Evolutionary conservation across 2,113 vertebrate species (phyloP), one percentile per base, ranked within the genome.

Genomic region (Rhea pennata): DNA sequence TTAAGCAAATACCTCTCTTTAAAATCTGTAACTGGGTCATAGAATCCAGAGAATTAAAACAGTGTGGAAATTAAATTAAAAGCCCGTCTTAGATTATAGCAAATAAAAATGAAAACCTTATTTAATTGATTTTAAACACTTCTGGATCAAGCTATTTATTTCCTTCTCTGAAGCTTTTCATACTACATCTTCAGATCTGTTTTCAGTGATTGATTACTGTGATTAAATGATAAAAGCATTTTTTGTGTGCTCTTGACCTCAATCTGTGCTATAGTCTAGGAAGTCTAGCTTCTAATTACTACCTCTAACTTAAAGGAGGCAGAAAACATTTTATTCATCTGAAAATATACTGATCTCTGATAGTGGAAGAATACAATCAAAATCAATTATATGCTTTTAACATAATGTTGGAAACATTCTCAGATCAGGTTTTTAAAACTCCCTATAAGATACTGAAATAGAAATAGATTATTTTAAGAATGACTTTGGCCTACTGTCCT

Each of bases 151-250:
- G 87, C 88, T 95, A 87, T 95, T 95, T 97, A 69, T 96, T 97
- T 97, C 61, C 78, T 94, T 93, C 73, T 92, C 86, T 92, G 85
- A 96, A 93, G 85, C 76, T 70, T 96, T 97, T 94, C 96, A 91
- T 94, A 84, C 88, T 89, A 80, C 65, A 88, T 94, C 91, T 96
- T 84, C 82, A 72, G 71, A 97, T 94, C 88, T 97, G 93, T 97
- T 97, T 98, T 96, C 74, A 76, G 48, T 95, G 96, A 97, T 96
- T 96, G 92, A 97, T 97, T 94, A 93, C 92, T 93, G 42, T 93
- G 97, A 97, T 97, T 92, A 97, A 96, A 92, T 95, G 93, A 98
- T 97, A 97, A 96, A 93, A 93, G 88, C 79, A 76, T 89, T 82
- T 82, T 96, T 84, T 86, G 65, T 87, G 66, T 88, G 92, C 88